Conservation (phyloP, 2,888 invertebrate genomes). For the Mimachlamys varia region DNA sequence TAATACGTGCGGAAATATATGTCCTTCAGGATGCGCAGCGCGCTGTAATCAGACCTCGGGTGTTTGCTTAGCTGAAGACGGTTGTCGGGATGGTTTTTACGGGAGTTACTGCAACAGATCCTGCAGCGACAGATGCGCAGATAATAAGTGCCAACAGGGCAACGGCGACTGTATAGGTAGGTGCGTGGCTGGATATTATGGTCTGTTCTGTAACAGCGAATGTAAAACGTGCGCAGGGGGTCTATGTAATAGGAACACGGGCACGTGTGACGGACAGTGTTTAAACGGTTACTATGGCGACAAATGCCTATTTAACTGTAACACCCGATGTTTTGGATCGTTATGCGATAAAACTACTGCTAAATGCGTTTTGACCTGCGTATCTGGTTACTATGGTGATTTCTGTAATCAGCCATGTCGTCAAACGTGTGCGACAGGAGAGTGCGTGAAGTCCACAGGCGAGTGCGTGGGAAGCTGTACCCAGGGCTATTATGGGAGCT, state of each 20-base stretch:
- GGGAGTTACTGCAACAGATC: slow-evolving; percentile 27
- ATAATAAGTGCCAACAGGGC: slow-evolving; percentile 5
- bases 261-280: slow-evolving; percentile 37
- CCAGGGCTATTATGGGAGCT: slow-evolving; percentile 39
- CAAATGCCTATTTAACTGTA: slow-evolving; percentile 37
- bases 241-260: slow-evolving; percentile 40
- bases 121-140: slow-evolving; percentile 38
- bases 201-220: slow-evolving; percentile 32
- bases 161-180: slow-evolving; percentile 36
- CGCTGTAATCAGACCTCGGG: slow-evolving; percentile 33
- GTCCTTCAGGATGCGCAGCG: background rate
- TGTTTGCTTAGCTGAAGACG: background rate
- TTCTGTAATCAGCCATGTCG: slow-evolving; percentile 41
- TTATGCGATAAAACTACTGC: slow-evolving; percentile 29
- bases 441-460: slow-evolving; percentile 28
- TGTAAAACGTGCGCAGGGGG: slow-evolving; percentile 11
- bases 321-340: background rate
- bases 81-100: slow-evolving; percentile 39
- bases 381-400: slow-evolving; percentile 42
- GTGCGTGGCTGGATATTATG: slow-evolving; percentile 38
- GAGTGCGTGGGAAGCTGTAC: slow-evolving; percentile 42
- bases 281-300: slow-evolving; percentile 39
- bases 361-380: slow-evolving; percentile 33
- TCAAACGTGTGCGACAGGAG: slow-evolving; percentile 39
- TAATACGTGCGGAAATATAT: background rate